Percentiles rank a stretch among this genome's conserved stretches.
Evolutionary conservation across 2,888 invertebrate genomes (phyloP).

Genomic region (Phlogophora meticulosa): DNA sequence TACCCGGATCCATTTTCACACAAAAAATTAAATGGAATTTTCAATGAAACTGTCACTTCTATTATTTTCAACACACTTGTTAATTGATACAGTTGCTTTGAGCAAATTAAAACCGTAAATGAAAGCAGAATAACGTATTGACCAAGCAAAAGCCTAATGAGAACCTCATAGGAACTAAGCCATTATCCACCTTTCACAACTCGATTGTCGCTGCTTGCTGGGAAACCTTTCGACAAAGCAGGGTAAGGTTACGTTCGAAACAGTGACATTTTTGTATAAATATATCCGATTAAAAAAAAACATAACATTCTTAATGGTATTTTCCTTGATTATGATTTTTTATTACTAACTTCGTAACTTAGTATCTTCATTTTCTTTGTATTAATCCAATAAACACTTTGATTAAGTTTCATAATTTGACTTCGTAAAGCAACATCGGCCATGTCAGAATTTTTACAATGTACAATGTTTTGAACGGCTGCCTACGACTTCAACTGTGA

Average conservation of each 20-base stretch:
- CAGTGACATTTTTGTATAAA: not conserved
- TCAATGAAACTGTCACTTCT: conserved; percentile 76
- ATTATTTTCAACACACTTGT: conserved; percentile 51
- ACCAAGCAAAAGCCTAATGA: conserved; percentile 78
- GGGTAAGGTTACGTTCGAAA: conserved; percentile 44
- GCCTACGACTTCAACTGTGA: conserved; percentile 35
- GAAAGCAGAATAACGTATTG: conserved; percentile 71
- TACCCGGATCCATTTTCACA: conserved; percentile 93
- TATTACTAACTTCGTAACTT: not conserved
- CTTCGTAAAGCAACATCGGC: not conserved
- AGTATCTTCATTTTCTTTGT: rapidly evolving
- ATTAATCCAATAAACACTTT: not conserved
- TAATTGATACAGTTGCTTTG: conserved; percentile 62
- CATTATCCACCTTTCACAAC: conserved; percentile 80
- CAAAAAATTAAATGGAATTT: conserved; percentile 68
- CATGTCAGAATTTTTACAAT: not conserved
- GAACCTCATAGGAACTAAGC: conserved; percentile 69
- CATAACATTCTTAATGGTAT: no score
- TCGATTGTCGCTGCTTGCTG: conserved; percentile 27
- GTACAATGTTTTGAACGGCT: conserved; percentile 55
- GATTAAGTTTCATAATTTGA: not conserved
- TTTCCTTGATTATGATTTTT: not conserved
- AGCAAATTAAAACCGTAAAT: conserved; percentile 68
- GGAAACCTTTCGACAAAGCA: conserved; percentile 45
- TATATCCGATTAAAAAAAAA: not conserved